These are phyloP conservation scores for Morpho achilles DNA, from an alignment of 2,888 invertebrate genomes.

Conservation along the genomic window DNA sequence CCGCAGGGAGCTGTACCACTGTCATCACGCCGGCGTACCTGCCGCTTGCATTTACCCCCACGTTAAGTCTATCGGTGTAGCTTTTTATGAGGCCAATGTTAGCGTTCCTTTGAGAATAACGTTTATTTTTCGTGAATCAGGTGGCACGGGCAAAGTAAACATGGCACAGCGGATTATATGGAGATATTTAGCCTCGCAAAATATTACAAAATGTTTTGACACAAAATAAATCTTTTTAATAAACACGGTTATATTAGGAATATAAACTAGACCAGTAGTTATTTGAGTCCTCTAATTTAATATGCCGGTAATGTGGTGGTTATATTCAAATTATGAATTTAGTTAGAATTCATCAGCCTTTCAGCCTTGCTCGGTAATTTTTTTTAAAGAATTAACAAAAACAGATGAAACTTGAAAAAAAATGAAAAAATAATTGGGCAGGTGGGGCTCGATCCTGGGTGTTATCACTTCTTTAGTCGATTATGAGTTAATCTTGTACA, in stretches of 20 bases:
- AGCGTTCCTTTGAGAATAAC: slow-evolving; percentile 37
- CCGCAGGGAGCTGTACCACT: slow-evolving; percentile 68
- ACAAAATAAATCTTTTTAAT: slow-evolving; percentile 1
- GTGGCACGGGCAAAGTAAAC: slow-evolving; percentile 24
- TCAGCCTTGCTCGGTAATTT: no score
- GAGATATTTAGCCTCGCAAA: slow-evolving; percentile 17
- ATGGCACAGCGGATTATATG: slow-evolving; percentile 16
- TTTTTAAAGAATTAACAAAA: no score
- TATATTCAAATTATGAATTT: no score
- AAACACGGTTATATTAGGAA: neutral
- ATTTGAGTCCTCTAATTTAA: no score
- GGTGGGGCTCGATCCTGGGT: no score
- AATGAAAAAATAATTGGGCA: no score
- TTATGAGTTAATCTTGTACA: no score
- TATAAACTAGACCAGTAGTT: no score
- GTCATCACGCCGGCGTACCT: slow-evolving; percentile 69
- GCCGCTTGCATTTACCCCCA: slow-evolving; percentile 62
- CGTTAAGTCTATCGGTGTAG: slow-evolving; percentile 55
- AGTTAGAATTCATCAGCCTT: no score
- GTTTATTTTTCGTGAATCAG: slow-evolving; percentile 30
- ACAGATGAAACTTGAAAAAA: no score
- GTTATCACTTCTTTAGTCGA: no score
- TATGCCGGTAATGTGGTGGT: no score
- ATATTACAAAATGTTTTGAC: slow-evolving; percentile 4
- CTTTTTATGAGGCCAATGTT: slow-evolving; percentile 45